Evolutionary conservation across 2,797 vertebrate species (phyloP).

Genomic region (Arctocebus calabarensis): DNA sequence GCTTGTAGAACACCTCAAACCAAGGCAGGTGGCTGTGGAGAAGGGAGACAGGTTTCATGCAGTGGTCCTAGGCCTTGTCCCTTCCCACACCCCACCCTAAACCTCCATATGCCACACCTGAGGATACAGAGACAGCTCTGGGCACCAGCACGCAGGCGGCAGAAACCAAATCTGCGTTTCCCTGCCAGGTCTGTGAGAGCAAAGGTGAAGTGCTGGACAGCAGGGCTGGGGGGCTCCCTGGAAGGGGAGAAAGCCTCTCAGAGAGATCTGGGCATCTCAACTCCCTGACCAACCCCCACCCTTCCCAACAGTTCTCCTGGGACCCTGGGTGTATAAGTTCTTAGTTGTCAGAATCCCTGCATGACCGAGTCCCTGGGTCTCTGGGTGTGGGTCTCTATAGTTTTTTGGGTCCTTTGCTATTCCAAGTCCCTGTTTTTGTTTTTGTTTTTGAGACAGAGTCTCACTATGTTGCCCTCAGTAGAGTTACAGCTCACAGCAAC

Average conservation of each 20-base stretch:
- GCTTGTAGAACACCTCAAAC: slow-evolving; percentile 97
- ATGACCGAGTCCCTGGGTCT: not conserved
- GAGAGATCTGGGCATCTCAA: not conserved
- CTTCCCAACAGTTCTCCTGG: not conserved
- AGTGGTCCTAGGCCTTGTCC: not conserved
- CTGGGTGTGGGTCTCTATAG: not conserved
- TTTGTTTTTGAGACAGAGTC: too few relatives aligned
- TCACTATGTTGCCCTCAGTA: too few relatives aligned
- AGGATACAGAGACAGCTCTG: slow-evolving; percentile 93
- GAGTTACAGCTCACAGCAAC: too few relatives aligned
- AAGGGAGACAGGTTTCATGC: not conserved
- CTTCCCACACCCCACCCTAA: fast-evolving
- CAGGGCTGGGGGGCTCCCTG: slow-evolving; percentile 76
- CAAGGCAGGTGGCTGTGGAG: slow-evolving; percentile 92
- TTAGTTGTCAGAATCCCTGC: not conserved
- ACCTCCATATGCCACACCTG: slow-evolving; percentile 86
- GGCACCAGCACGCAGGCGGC: slow-evolving; percentile 91
- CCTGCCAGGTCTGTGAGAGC: slow-evolving; percentile 93
- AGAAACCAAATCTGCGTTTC: slow-evolving; percentile 94
- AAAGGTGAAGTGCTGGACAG: slow-evolving; percentile 94
- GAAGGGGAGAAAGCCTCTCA: not conserved
- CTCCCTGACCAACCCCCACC: too few relatives aligned
- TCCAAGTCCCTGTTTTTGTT: not conserved
- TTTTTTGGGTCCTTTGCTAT: not conserved
- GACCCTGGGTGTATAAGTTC: not conserved